phyloP scores from a whole-genome alignment of 1,140 invertebrate genomes.

The Portunus trituberculatus region DNA sequence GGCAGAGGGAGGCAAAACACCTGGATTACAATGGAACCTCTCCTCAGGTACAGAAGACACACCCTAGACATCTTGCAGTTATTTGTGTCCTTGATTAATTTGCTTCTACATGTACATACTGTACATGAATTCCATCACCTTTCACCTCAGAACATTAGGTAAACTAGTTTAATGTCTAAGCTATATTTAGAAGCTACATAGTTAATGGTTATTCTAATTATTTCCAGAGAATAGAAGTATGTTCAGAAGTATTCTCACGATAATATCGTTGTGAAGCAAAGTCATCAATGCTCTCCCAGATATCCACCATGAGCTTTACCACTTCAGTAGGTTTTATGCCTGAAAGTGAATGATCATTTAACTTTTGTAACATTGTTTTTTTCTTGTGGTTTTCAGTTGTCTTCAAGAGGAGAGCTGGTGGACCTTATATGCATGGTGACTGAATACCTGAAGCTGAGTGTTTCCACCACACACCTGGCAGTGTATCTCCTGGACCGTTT shows the following conservation, averaged over 20 bases:
- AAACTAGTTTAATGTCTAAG: too few relatives aligned
- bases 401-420: slow-evolving; percentile 54
- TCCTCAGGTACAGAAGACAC: slow-evolving; percentile 36
- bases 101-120: too few relatives aligned
- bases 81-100: too few relatives aligned
- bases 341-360: neutral
- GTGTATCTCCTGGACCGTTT: slow-evolving; percentile 73
- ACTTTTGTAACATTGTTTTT: slow-evolving; percentile 30
- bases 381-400: slow-evolving; percentile 3
- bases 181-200: too few relatives aligned
- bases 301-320: neutral
- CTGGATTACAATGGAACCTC: slow-evolving; percentile 45
- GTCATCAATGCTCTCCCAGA: neutral
- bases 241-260: neutral
- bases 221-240: neutral
- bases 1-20: slow-evolving; percentile 45
- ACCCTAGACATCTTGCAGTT: too few relatives aligned
- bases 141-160: too few relatives aligned
- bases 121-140: too few relatives aligned
- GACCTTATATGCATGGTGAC: slow-evolving; percentile 68
- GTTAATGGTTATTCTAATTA: neutral
- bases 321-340: neutral
- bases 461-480: slow-evolving; percentile 69
- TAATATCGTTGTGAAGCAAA: neutral
- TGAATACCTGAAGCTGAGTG: slow-evolving; percentile 69